These are phyloP conservation scores for Chrysaora quinquecirrha DNA, from an alignment of 30 jellyfish, hydroid and myxozoan species.

Conservation along the genomic window DNA sequence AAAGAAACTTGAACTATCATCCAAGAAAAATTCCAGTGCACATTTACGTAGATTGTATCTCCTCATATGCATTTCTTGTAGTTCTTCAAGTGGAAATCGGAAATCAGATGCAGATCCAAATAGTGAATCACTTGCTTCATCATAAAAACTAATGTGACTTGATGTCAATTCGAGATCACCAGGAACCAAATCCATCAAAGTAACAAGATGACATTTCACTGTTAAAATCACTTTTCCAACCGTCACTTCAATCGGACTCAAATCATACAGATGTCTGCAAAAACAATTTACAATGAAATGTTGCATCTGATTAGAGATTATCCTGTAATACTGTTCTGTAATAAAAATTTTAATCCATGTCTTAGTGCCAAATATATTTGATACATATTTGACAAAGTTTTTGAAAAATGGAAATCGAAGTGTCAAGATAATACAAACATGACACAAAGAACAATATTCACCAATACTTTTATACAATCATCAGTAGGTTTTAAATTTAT, in stretches of 20 bases:
- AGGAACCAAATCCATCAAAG: constrained; percentile 82
- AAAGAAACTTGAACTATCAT: constrained; percentile 84
- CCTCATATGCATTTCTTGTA: constrained; percentile 85
- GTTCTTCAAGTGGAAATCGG: constrained; percentile 80
- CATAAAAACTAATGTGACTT: constrained; percentile 80
- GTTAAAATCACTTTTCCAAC: constrained; percentile 51
- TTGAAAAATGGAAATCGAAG: too few relatives aligned
- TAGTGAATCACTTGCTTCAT: constrained; percentile 73
- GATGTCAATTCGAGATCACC: constrained; percentile 83
- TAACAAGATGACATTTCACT: constrained; percentile 61
- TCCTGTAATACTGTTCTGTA: too few relatives aligned
- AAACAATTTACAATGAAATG: too few relatives aligned
- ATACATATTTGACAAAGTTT: too few relatives aligned
- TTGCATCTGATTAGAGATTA: too few relatives aligned
- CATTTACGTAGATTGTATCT: constrained; percentile 81
- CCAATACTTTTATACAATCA: too few relatives aligned
- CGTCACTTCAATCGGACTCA: constrained; percentile 58
- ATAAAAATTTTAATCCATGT: too few relatives aligned
- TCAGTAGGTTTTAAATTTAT: too few relatives aligned
- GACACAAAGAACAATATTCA: too few relatives aligned
- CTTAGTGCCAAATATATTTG: too few relatives aligned
- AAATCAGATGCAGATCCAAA: constrained; percentile 81
- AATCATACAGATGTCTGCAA: constrained; percentile 81
- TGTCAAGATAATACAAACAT: too few relatives aligned
- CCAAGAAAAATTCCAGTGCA: constrained; percentile 85